Conservation (phyloP, 2,797 vertebrate species). For the Acipenser transmontanus region DNA sequence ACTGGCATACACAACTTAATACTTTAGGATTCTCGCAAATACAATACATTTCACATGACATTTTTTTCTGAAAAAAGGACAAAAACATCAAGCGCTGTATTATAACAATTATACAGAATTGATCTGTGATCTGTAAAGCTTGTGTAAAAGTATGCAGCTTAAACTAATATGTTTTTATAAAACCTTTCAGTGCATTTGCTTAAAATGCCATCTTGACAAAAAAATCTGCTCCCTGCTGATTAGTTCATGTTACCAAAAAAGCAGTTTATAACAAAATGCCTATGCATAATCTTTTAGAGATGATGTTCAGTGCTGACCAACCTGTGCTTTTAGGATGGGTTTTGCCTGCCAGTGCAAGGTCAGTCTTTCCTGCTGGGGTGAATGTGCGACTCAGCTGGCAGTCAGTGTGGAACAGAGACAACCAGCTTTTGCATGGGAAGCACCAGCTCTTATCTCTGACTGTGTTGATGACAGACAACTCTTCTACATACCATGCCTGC, state of each 20-base stretch:
- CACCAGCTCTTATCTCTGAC: conserved; percentile 27
- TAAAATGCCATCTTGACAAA: neutral
- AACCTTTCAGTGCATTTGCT: neutral
- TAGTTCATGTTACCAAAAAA: too few relatives aligned
- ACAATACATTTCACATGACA: too few relatives aligned
- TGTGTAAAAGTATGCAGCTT: too few relatives aligned
- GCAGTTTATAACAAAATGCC: too few relatives aligned
- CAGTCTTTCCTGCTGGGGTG: conserved; percentile 11
- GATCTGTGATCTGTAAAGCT: too few relatives aligned
- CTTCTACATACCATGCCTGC: conserved; percentile 33
- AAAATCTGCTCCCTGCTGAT: neutral
- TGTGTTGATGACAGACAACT: conserved; percentile 25
- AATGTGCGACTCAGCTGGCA: conserved; percentile 31
- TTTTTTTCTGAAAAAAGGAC: too few relatives aligned
- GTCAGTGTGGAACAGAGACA: conserved; percentile 31
- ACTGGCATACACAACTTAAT: too few relatives aligned
- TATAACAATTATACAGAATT: too few relatives aligned
- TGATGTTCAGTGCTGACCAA: conserved; percentile 5
- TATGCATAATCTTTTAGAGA: too few relatives aligned
- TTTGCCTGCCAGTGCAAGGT: conserved; percentile 6
- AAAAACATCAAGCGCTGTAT: too few relatives aligned
- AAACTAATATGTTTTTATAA: neutral
- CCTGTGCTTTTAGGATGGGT: conserved; percentile 19
- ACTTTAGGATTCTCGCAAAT: too few relatives aligned
- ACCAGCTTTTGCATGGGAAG: conserved; percentile 28